Evolutionary conservation across 2,888 invertebrate genomes (phyloP).

Genomic region (Anthophora plumipes): DNA sequence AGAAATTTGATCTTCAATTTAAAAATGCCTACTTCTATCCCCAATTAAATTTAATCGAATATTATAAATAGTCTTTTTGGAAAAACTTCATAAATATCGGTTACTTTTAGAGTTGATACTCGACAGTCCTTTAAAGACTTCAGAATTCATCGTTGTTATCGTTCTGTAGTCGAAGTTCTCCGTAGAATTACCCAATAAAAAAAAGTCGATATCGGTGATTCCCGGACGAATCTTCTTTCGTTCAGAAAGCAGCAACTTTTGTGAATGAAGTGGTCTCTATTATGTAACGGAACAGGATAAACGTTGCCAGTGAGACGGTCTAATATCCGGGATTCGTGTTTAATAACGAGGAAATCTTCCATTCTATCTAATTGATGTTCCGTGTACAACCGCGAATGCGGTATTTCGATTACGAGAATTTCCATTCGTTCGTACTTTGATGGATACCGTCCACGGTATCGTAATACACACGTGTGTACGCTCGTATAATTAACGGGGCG

Average conservation of each 20-base stretch:
- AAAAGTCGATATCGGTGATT: constrained; percentile 33
- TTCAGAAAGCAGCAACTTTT: constrained; percentile 23
- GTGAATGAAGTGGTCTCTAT: constrained; percentile 44
- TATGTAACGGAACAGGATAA: constrained; percentile 27
- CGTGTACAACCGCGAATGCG: constrained; percentile 4
- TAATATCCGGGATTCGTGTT: constrained; percentile 2
- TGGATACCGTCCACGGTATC: neutral
- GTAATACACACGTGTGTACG: too few relatives aligned
- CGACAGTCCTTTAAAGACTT: too few relatives aligned
- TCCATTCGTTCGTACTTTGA: constrained; percentile 7
- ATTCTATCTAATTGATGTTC: constrained; percentile 39
- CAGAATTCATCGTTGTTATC: too few relatives aligned
- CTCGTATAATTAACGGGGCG: constrained; percentile 21
- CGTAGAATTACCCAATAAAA: too few relatives aligned
- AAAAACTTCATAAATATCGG: too few relatives aligned
- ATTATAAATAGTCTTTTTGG: too few relatives aligned
- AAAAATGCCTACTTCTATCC: too few relatives aligned
- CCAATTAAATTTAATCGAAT: too few relatives aligned
- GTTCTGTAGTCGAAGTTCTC: too few relatives aligned
- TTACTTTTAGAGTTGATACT: too few relatives aligned
- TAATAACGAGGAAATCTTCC: constrained; percentile 15
- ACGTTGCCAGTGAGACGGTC: constrained; percentile 3
- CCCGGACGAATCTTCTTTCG: constrained; percentile 8
- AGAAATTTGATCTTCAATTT: too few relatives aligned
- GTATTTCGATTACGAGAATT: constrained; percentile 27